Base-by-base conservation (phyloP, 2,113 vertebrate species). In the Myotis yumanensis region DNA sequence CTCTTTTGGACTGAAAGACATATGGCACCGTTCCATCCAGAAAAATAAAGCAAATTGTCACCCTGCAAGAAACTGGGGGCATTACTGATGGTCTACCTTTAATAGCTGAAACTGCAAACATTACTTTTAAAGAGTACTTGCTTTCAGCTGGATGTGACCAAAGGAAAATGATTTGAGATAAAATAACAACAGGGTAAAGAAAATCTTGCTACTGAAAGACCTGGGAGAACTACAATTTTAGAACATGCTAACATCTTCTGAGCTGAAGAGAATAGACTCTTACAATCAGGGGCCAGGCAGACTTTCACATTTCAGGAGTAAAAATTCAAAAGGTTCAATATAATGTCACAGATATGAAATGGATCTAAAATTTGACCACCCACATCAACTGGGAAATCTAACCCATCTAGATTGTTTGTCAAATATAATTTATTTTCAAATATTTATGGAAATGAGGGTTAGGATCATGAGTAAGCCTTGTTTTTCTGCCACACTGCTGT, bases 131-230 rank as follows among this genome's bases (percentile, higher is more conserved):
- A 84, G 59, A 91, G 30, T n/a, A 51, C 48, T 86, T 83, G 48
- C 22, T 93, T 96, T 94, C 77, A 89, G 83, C 59, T 48, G 37
- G 5, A 89, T 86, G 18, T 66, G 25, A 72, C 73, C 32, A 51
- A 86, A 71, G 37, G 48, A 86, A 92, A 95, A 84, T 91, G 18
- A 51, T 80, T 89, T 95, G 40, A 95, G 95, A 96, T 94, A 77
- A 96, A 89, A 82, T 73, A 90, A 92, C 73, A 84, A 80, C n/a
- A 62, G 35, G 86, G 20, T 20, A 40, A 72, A 57, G 51, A 66
- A 77, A 93, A 81, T 23, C 71, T 23, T 83, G 46, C 35, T 32
- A 68, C 15, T 40, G 79, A 40, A 83, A n/a, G 46, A 69, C 76
- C 51, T 48, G 16, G 64, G 79, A 25, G 75, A 25, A 40, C 37